Percentiles rank a stretch among this genome's conserved stretches.
phyloP scores from a whole-genome alignment of 2,888 invertebrate species.

The Acheta domesticus region DNA sequence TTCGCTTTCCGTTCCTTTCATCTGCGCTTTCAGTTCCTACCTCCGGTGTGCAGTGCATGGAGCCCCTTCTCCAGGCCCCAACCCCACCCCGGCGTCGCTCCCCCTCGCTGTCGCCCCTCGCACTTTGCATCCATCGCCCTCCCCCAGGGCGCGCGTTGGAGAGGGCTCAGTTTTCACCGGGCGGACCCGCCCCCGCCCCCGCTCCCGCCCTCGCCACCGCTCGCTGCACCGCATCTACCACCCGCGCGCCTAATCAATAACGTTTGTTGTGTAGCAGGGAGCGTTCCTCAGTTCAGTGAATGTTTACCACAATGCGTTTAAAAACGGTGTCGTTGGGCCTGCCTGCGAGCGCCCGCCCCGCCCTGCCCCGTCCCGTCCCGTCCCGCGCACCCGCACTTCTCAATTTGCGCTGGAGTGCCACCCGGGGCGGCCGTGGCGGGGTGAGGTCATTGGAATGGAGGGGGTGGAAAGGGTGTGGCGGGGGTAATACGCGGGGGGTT shows the following conservation, averaged over 20 bases:
- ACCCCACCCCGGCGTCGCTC: neutral
- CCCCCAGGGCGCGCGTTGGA: too few species aligned
- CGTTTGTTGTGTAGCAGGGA: neutral
- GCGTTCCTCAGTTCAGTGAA: neutral
- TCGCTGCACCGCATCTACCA: neutral
- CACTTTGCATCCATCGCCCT: too few species aligned
- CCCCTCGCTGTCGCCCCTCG: neutral
- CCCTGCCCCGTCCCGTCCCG: neutral
- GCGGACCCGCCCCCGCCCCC: neutral
- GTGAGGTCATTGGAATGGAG: neutral
- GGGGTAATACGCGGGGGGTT: neutral
- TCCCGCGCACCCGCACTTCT: neutral
- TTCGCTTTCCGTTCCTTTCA: too few species aligned
- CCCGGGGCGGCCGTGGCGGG: neutral
- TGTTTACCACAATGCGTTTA: constrained; percentile 7
- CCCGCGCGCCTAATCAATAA: neutral
- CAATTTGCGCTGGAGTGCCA: neutral
- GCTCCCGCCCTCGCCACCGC: too few species aligned
- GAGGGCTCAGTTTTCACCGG: too few species aligned
- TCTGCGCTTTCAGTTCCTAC: too few species aligned
- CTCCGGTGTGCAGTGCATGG: neutral
- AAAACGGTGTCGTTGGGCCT: neutral
- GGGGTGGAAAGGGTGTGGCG: neutral
- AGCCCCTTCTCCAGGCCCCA: neutral
- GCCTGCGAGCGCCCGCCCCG: neutral